Conservation (phyloP, 2,888 invertebrate species). For the Pyrrhosoma nymphula region DNA sequence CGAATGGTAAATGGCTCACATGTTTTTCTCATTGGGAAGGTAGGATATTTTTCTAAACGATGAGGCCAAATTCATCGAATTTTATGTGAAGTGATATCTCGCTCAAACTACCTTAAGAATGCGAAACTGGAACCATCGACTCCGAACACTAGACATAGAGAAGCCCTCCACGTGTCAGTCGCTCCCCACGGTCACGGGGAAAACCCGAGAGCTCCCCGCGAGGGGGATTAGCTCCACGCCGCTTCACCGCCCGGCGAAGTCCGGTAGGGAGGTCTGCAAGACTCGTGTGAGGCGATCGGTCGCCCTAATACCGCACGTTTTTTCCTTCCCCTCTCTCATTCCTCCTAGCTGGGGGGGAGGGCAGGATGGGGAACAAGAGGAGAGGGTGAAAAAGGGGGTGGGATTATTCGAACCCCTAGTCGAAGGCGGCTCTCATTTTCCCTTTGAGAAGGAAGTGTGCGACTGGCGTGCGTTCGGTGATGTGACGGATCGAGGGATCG, state of each 20-base stretch:
- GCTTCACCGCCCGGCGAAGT: not conserved
- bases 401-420: not conserved
- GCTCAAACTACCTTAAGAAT: too few relatives aligned
- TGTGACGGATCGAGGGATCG: not conserved
- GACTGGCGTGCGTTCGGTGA: constrained; percentile 9
- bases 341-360: not conserved
- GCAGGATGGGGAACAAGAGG: not conserved
- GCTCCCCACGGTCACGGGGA: not conserved
- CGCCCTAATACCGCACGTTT: not conserved
- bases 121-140: too few relatives aligned
- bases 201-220: not conserved
- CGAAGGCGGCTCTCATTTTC: not conserved
- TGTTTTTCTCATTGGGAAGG: too few relatives aligned
- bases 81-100: too few relatives aligned
- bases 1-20: too few relatives aligned
- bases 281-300: not conserved
- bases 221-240: not conserved
- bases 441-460: not conserved
- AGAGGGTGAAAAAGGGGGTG: not conserved
- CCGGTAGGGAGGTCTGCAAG: not conserved
- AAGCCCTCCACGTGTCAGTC: not conserved
- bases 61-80: too few relatives aligned
- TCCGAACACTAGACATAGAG: not conserved
- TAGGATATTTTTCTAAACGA: too few relatives aligned
- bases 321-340: not conserved